These are phyloP conservation scores for Scaptomyza hsui DNA, from an alignment of 1,140 invertebrate species.

Conservation along the genomic window DNA sequence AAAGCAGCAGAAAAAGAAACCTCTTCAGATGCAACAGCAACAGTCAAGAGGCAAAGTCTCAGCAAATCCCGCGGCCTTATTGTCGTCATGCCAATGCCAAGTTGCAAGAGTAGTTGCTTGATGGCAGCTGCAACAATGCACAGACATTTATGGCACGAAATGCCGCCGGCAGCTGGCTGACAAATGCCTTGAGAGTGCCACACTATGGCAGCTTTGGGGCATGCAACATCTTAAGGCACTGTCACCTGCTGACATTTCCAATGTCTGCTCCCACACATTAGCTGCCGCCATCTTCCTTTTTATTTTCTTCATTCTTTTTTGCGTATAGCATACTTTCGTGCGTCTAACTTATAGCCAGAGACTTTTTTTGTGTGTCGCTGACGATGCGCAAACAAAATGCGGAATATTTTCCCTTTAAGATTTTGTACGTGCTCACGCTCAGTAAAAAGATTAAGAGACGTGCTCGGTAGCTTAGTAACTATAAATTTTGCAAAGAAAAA, in stretches of 20 bases:
- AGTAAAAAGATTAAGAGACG: constrained; percentile 6
- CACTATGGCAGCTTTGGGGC: constrained; percentile 44
- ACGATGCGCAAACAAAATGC: neutral
- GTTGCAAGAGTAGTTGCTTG: constrained; percentile 43
- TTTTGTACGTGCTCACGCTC: constrained; percentile 13
- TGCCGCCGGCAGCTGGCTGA: constrained; percentile 63
- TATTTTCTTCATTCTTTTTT: no score
- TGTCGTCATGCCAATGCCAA: constrained; percentile 58
- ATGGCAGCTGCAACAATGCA: constrained; percentile 67
- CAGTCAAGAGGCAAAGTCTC: neutral
- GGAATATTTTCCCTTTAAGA: constrained; percentile 8
- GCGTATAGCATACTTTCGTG: constrained; percentile 53
- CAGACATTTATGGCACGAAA: constrained; percentile 74
- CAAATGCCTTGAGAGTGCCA: constrained; percentile 66
- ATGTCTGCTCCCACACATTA: constrained; percentile 66
- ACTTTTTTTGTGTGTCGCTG: neutral
- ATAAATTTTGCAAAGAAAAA: neutral
- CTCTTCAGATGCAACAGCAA: constrained; percentile 26
- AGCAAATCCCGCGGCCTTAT: constrained; percentile 41
- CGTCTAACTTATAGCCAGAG: constrained; percentile 18
- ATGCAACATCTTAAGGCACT: constrained; percentile 51
- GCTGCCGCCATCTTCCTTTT: constrained; percentile 53
- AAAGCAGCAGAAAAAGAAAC: constrained; percentile 67
- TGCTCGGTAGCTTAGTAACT: constrained; percentile 1
- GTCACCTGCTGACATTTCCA: constrained; percentile 68